Evolutionary conservation across 2,797 vertebrate species (phyloP), one percentile per base, ranked within the genome.

Genomic region (Peromyscus eremicus): DNA sequence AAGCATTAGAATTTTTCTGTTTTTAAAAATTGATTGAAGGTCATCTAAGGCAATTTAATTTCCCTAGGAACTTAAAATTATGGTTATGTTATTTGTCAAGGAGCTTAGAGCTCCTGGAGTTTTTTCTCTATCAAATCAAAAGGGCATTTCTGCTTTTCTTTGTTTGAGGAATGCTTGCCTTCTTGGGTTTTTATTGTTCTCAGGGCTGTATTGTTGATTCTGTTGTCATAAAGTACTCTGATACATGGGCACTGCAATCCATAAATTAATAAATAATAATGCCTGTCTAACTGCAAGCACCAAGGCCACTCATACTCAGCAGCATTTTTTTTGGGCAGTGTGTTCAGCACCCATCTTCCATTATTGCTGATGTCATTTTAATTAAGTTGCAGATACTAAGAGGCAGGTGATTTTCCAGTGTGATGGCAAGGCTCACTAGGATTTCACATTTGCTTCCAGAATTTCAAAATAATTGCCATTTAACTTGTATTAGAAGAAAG

Each of bases 201-300:
- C 96, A 94, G 66, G 55, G 55, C 40, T 92, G 21, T 43, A 68
- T 32, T 62, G 73, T 70, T 97, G 12, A 89, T 97, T 97, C 75
- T 92, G 40, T 43, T 96, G 76, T 60, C 95, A 57, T 55, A 89
- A 97, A 89, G 2, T 64, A 91, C 12, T 84, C 21, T 87, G 37
- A 95, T 92, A 94, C 21, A 57, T 64, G 77, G 68, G 46, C 92
- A 76, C 11, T 43, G 5, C 23, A 9, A 23, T 27, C 29, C 87
- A 43, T 90, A 97, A 94, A 64, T 91, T 94, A 94, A 93, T 94
- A 96, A 97, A 94, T 93, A 87, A 92, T 90, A 88, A 90, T 94
- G 80, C 12, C 43, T 0, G 0, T 60, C 85, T 46, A 89, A 77
- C 25, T 55, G 2, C 64, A 86, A 9, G 4, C 2, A 80, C 64